A percentile compares a stretch with the other conserved stretches of the same genome.
phyloP scores from a whole-genome alignment of 2,113 vertebrate genomes.

The Lutjanus erythropterus region DNA sequence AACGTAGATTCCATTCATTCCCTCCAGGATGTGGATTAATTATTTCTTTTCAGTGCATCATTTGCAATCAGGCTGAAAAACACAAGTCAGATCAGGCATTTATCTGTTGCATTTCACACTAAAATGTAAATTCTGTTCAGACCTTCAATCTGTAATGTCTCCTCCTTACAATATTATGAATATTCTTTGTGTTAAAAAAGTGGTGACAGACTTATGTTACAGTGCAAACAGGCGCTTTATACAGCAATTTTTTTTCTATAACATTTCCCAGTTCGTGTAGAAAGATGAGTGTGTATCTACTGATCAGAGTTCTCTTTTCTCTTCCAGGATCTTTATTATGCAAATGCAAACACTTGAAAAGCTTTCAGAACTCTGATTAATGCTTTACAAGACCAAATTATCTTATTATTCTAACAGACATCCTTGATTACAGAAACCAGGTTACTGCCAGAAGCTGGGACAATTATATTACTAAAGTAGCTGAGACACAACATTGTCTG shows the following conservation, averaged over 20 bases:
- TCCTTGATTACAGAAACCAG: background rate
- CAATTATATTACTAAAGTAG: background rate
- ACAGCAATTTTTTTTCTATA: background rate
- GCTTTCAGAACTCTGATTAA: background rate
- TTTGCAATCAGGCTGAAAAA: constrained; percentile 7
- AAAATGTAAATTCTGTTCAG: background rate
- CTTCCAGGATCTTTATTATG: background rate
- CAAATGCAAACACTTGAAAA: background rate
- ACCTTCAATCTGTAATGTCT: background rate
- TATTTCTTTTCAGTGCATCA: background rate
- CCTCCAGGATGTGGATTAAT: background rate
- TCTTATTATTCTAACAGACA: background rate
- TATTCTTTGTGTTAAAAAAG: background rate
- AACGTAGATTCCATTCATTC: background rate
- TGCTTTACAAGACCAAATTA: background rate
- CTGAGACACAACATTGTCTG: background rate
- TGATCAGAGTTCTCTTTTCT: background rate
- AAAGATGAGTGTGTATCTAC: background rate
- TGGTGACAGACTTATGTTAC: background rate
- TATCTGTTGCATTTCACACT: background rate
- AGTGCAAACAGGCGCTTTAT: background rate
- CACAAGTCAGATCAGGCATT: background rate
- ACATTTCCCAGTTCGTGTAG: background rate
- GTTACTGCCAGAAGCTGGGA: background rate
- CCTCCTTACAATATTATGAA: background rate